Evolutionary conservation across 2,113 vertebrate genomes (phyloP), one percentile per base, ranked within the genome.

Genomic region (Paracanthobrama guichenoti): DNA sequence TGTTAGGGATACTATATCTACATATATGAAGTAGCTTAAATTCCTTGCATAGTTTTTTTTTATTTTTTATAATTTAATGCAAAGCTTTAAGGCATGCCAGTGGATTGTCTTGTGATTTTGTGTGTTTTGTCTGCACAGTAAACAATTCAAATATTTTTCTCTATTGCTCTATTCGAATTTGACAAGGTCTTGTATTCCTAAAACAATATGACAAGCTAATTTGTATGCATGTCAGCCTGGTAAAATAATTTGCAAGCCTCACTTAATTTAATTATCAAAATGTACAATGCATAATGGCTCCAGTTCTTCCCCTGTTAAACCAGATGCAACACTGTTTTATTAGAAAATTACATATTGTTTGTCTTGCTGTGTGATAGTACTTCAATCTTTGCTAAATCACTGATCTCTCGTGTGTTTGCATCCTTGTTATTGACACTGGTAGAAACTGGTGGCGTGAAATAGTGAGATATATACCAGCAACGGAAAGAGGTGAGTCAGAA

Each of bases 261-360:
- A 60, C 87, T 67, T 86, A 59, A 82, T 74, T 50, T 20, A 85
- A 50, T 86, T 60, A 84, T 78, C 48, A 59, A 67, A 81, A 84
- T 59, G 46, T 62, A 64, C 14, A 44, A 14, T 10, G 67, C 48
- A 80, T n/a, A 71, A 59, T 48, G 62, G 50, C 82, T 80, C 44
- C 6, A 46, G 55, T 79, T 57, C 73, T 55, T 55, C 42, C 14
- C 18, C 50, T 50, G 57, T 82, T 84, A 64, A 39, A 53, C 73
- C 55, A 85, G 71, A 82, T 24, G 26, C 16, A 75, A 5, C n/a
- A 3, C n/a, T 62, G 59, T 76, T 84, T 53, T 55, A 62, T 57
- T 46, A 18, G n/a, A 50, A 55, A 28, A 76, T 53, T 66, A 39
- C 22, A 2, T 13, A 35, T 44, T 81, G 69, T 55, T 80, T 57